Evolutionary conservation across 1,140 invertebrate species (phyloP), one percentile per base, ranked within the genome.

Genomic region (Neomicropteryx cornuta): DNA sequence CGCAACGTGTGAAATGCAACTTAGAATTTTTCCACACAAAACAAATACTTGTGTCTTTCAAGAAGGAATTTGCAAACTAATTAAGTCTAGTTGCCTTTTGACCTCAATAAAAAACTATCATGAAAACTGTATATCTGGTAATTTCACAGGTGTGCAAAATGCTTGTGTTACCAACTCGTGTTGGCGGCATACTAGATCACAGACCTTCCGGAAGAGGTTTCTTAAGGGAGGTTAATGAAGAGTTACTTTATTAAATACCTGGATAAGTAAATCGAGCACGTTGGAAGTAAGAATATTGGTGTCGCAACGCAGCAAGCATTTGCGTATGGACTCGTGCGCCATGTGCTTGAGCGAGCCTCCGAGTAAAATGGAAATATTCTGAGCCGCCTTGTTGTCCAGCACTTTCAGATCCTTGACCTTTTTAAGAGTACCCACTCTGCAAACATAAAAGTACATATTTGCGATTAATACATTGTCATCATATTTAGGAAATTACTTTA

Each of bases 351-450:
- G 69, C 0, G 87, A 85, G 3, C 92, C 87, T 18, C 81, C 82
- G 0, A 97, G 62, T 4, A 97, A 65, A 52, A 97, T 97, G 10
- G 81, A 81, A n/a, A 97, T 76, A 68, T 95, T 97, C 69, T 97
- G 93, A 0, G 91, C 93, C 1, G 87, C 72, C 68, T 97, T 97
- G 4, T 75, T 72, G 63, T 97, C 93, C 3, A 98, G 61, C 3
- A 97, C 90, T 56, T 86, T 87, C 1, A 96, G 64, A 57, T 93
- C 84, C 62, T 94, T 91, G 3, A 81, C 79, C 61, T 95, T 95
- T 58, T 94, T 96, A 37, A 75, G 38, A 2, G 78, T 73, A 16
- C 72, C 71, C 8, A 66, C 68, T 48, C 77, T 80, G 51, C 39
- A 60, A 56, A 23, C 39, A 39, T 21, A 37, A 41, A 31, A 42